These are phyloP conservation scores for Prosapia bicincta DNA, from an alignment of 2,888 invertebrate species.

Conservation along the genomic window DNA sequence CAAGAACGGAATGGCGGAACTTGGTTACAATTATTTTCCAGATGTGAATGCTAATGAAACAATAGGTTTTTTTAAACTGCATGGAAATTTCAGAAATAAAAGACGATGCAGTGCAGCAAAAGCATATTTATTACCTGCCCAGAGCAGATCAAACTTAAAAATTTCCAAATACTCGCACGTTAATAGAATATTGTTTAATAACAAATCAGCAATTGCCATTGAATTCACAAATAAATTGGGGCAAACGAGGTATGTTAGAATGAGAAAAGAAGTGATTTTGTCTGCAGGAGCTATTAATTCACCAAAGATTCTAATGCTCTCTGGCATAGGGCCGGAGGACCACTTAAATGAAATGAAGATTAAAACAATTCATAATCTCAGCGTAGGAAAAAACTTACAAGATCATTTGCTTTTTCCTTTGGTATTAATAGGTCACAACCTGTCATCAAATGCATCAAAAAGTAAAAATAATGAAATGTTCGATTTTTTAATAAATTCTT, in stretches of 20 bases:
- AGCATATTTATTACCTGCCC: slow-evolving; percentile 35
- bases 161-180: slow-evolving; percentile 54
- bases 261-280: slow-evolving; percentile 65
- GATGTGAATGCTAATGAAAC: slow-evolving; percentile 34
- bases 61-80: slow-evolving; percentile 31
- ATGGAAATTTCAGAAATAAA: slow-evolving; percentile 32
- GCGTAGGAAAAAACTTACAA: slow-evolving; percentile 58
- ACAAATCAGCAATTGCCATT: slow-evolving; percentile 54
- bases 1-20: slow-evolving; percentile 31
- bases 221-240: slow-evolving; percentile 50
- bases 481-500: slow-evolving; percentile 7
- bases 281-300: slow-evolving; percentile 75
- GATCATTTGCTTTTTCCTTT: slow-evolving; percentile 32
- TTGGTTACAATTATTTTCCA: slow-evolving; percentile 40
- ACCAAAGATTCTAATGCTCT: slow-evolving; percentile 80
- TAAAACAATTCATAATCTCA: slow-evolving; percentile 54
- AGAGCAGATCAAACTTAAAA: slow-evolving; percentile 51
- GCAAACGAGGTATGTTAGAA: slow-evolving; percentile 50
- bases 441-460: slow-evolving; percentile 40
- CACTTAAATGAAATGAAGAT: slow-evolving; percentile 54
- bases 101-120: slow-evolving; percentile 35
- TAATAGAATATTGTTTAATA: slow-evolving; percentile 53
- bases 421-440: slow-evolving; percentile 28
- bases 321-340: slow-evolving; percentile 62
- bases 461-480: slow-evolving; percentile 42